A percentile compares a stretch with the other conserved stretches of the same genome.
Conservation (phyloP, 2,888 invertebrate species). For the Epistrophe grossulariae region DNA sequence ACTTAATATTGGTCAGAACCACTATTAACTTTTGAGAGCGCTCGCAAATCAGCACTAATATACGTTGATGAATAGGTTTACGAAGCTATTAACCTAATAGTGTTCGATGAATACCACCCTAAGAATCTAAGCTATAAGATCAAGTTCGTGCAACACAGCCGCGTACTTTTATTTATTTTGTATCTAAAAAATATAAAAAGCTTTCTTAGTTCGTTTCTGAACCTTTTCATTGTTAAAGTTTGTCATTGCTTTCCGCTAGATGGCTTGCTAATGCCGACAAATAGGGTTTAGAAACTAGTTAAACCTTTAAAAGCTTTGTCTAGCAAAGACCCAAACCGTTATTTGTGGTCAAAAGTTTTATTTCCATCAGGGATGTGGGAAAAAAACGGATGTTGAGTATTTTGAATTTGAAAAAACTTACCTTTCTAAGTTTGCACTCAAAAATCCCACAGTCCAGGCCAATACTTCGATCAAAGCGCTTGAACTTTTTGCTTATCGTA, state of each 20-base stretch:
- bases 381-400: not conserved
- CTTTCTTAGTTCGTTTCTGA: not conserved
- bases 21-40: too few relatives aligned
- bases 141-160: too few relatives aligned
- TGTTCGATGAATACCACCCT: too few relatives aligned
- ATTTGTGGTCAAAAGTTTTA: not conserved
- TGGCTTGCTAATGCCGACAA: not conserved
- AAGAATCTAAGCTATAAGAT: too few relatives aligned
- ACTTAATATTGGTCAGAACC: too few relatives aligned
- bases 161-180: too few relatives aligned
- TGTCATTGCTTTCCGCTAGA: not conserved
- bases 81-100: too few relatives aligned
- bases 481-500: conserved; percentile 52
- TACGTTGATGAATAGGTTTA: too few relatives aligned
- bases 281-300: not conserved
- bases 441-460: conserved; percentile 57
- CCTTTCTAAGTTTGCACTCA: conserved; percentile 61
- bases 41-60: too few relatives aligned
- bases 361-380: too few relatives aligned
- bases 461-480: conserved; percentile 48
- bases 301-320: not conserved
- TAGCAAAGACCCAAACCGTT: not conserved
- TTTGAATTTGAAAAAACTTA: conserved; percentile 22
- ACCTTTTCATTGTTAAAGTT: not conserved
- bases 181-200: too few relatives aligned